Evolutionary conservation across 2,797 vertebrate species (phyloP).

Genomic region (Telmatherina bonti): DNA sequence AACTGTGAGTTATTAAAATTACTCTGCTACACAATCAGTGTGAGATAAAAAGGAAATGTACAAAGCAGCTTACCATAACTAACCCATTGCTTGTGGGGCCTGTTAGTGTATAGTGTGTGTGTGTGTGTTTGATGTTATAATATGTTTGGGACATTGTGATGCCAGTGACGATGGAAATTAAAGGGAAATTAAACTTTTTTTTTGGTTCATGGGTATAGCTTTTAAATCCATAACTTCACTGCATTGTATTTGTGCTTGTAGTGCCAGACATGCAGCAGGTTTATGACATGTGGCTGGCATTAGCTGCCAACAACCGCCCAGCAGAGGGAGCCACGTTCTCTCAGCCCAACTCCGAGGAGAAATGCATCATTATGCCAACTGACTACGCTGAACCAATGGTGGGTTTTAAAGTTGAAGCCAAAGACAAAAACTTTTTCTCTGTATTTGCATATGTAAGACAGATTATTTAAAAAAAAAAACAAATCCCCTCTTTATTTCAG

Average conservation of each 20-base stretch:
- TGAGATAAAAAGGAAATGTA: background rate
- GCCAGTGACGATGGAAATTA: too few relatives aligned
- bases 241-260: conserved; percentile 61
- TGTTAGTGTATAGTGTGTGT: background rate
- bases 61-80: background rate
- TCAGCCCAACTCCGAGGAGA: conserved; percentile 84
- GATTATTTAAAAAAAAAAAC: background rate
- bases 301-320: conserved; percentile 82
- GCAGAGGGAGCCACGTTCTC: conserved; percentile 77
- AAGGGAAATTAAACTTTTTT: too few relatives aligned
- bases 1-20: conserved; percentile 84
- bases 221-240: too few relatives aligned
- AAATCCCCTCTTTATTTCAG: conserved; percentile 64
- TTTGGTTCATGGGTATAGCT: too few relatives aligned
- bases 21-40: accelerated
- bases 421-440: background rate
- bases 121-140: background rate
- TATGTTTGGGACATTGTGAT: background rate
- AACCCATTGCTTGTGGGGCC: background rate
- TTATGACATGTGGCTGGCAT: conserved; percentile 90
- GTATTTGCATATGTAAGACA: background rate
- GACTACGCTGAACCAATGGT: conserved; percentile 93
- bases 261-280: conserved; percentile 94
- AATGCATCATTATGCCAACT: conserved; percentile 94
- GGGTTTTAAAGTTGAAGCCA: conserved; percentile 31